Evolutionary conservation across 2,888 invertebrate genomes (phyloP).

Genomic region (Hypolimnas misippus): DNA sequence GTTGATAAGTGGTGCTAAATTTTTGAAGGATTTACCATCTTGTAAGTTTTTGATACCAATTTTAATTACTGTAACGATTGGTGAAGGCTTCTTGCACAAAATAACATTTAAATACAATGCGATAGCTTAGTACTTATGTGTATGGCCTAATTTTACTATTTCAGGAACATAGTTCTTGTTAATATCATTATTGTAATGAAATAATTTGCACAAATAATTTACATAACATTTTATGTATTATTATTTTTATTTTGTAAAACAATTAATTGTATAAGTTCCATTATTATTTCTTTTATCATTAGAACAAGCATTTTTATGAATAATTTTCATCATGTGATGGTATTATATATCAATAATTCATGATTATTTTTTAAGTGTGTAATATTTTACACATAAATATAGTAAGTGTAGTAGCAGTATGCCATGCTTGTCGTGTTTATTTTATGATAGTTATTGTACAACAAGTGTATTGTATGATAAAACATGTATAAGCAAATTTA

Average conservation of each 20-base stretch:
- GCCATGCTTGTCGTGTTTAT: slow-evolving; percentile 40
- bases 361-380: slow-evolving; percentile 24
- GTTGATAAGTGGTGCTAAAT: slow-evolving; percentile 82
- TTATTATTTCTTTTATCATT: slow-evolving; percentile 19
- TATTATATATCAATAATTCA: slow-evolving; percentile 12
- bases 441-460: slow-evolving; percentile 37
- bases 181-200: slow-evolving; percentile 8
- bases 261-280: slow-evolving; percentile 20
- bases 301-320: slow-evolving; percentile 11
- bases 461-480: slow-evolving; percentile 33
- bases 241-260: background rate
- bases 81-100: slow-evolving; percentile 60
- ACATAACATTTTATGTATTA: slow-evolving; percentile 6
- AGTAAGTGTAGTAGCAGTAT: slow-evolving; percentile 28
- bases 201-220: slow-evolving; percentile 24
- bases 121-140: slow-evolving; percentile 10
- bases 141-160: slow-evolving; percentile 31
- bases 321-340: slow-evolving; percentile 4
- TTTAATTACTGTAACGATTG: slow-evolving; percentile 57
- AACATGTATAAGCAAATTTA: slow-evolving; percentile 28
- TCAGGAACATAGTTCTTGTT: slow-evolving; percentile 1
- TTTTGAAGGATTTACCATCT: slow-evolving; percentile 80
- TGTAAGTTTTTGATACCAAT: slow-evolving; percentile 73
- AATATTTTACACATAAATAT: slow-evolving; percentile 26
- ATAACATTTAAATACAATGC: slow-evolving; percentile 21